Evolutionary conservation across 2,888 invertebrate species (phyloP).

Genomic region (Malthinus seriepunctatus): DNA sequence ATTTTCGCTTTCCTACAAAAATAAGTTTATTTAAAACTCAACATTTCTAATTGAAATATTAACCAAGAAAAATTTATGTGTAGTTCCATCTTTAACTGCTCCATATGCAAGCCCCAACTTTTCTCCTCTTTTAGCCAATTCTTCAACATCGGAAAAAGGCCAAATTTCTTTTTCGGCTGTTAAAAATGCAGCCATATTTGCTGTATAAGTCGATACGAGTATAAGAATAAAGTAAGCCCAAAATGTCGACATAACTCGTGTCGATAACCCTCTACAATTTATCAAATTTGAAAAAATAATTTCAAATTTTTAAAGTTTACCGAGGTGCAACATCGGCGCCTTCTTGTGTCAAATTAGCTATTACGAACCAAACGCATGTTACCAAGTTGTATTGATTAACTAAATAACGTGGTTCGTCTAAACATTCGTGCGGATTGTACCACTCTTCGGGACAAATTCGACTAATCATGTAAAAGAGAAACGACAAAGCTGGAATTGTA

Average conservation of each 20-base stretch:
- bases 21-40: background rate
- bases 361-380: conserved; percentile 70
- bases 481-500: conserved; percentile 66
- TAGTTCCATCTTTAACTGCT: conserved; percentile 83
- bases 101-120: conserved; percentile 88
- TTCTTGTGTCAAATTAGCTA: conserved; percentile 66
- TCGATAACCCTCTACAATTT: conserved; percentile 76
- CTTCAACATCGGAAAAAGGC: conserved; percentile 77
- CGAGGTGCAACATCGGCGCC: conserved; percentile 68
- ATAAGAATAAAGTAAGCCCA: conserved; percentile 93
- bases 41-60: background rate
- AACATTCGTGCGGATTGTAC: conserved; percentile 66
- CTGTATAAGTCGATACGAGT: conserved; percentile 86
- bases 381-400: conserved; percentile 65
- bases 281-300: background rate
- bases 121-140: conserved; percentile 75
- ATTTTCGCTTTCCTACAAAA: conserved; percentile 29
- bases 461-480: conserved; percentile 64
- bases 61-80: conserved; percentile 86
- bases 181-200: conserved; percentile 88
- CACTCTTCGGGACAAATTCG: conserved; percentile 67
- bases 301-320: conserved; percentile 55
- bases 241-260: conserved; percentile 83
- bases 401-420: conserved; percentile 63
- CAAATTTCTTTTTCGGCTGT: conserved; percentile 77